A percentile compares a stretch with the other conserved stretches of the same genome.
Conservation (phyloP, 2,888 invertebrate genomes). For the Slavum lentiscoides region DNA sequence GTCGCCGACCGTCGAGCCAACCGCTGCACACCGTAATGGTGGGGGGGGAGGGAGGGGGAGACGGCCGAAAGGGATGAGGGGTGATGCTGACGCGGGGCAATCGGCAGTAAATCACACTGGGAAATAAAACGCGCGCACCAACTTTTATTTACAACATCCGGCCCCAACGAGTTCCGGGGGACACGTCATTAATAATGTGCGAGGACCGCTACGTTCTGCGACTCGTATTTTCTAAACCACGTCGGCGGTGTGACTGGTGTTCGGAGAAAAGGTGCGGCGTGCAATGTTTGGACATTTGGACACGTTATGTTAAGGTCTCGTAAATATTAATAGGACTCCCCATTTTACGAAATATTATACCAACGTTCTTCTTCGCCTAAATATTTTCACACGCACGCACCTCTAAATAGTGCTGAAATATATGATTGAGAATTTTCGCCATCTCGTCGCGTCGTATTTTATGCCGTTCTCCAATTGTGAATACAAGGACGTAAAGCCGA, state of each 20-base stretch:
- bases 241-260: neutral
- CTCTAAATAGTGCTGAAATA: no score
- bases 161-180: constrained; percentile 31
- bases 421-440: no score
- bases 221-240: neutral
- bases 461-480: no score
- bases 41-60: no score
- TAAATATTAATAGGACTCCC: constrained; percentile 30
- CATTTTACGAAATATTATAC: neutral
- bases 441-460: no score
- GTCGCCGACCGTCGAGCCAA: no score
- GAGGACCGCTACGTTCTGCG: constrained; percentile 39
- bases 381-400: neutral
- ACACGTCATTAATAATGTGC: constrained; percentile 47
- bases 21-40: no score
- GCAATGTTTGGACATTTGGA: neutral
- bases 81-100: neutral
- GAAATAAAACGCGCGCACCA: constrained; percentile 31
- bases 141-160: constrained; percentile 50
- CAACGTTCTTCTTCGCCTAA: constrained; percentile 6
- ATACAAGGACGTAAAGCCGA: no score
- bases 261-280: neutral
- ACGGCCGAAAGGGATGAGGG: no score
- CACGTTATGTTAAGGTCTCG: constrained; percentile 29
- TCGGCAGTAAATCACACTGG: constrained; percentile 47